Base-by-base conservation (phyloP, 1,140 invertebrate genomes). In the Drosophila nigrodunni region DNA sequence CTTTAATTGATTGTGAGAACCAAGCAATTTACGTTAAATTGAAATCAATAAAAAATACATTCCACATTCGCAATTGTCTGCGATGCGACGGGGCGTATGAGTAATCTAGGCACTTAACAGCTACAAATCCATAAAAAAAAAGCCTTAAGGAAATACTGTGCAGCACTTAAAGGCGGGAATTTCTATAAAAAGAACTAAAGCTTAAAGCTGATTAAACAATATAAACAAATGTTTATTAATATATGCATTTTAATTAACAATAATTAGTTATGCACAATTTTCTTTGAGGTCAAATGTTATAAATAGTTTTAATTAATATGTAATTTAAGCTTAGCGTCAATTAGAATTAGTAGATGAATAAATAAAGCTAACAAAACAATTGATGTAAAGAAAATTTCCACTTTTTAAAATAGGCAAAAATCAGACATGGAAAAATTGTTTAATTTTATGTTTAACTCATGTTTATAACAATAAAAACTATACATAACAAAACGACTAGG, bases 11-110 rank as follows among this genome's bases (percentile, higher is more conserved):
- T 76, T 71, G 68, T 76, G 68, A 59, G 68, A 72, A 60, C 39
- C 57, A 35, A 60, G 59, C 85, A 87, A 87, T 87, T 87, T 89
- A 74, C 60, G 69, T 80, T 89, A 80, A 87, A 87, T 87, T 87
- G 64, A 87, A 89, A 87, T 87, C 83, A 87, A 87, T 87, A 80
- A 87, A 87, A 87, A 77, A 59, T 57, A 61, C 71, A 60, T 47
- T 43, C 68, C 44, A 13, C 49, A 74, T 49, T 39, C 8, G 11
- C 70, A 67, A 60, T 75, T 74, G 52, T 50, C 61, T 43, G 52
- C 15, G 3, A 7, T n/a, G 39, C 68, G 9, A 61, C 61, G 13
- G 34, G 60, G 44, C 55, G 74, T 67, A 76, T 76, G 55, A 73
- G 69, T 73, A 76, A 73, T 72, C 41, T 64, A 18, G 35, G 50